Conservation (phyloP, 2,888 invertebrate species). For the Sturmia bella region DNA sequence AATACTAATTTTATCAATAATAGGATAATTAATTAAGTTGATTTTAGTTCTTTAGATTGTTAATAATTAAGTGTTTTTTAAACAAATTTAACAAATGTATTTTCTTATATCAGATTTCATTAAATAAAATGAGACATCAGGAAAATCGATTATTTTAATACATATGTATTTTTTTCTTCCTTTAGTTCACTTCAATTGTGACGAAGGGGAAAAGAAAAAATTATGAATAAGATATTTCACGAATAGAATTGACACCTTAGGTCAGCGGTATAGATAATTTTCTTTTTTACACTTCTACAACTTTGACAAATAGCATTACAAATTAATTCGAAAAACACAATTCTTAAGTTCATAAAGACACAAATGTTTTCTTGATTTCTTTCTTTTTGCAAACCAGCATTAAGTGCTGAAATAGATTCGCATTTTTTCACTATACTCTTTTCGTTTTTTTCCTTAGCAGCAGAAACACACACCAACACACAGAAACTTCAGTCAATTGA, state of each 20-base stretch:
- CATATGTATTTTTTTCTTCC: constrained; percentile 51
- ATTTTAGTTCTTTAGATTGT: background rate
- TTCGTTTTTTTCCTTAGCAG: constrained; percentile 65
- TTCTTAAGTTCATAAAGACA: background rate
- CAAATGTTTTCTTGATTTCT: constrained; percentile 10
- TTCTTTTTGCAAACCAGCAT: constrained; percentile 41
- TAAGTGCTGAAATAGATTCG: constrained; percentile 71
- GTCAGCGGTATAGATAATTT: constrained; percentile 65
- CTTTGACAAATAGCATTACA: constrained; percentile 1
- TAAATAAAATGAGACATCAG: constrained; percentile 65
- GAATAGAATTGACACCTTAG: constrained; percentile 65
- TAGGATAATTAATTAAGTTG: too few species aligned
- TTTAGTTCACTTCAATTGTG: constrained; percentile 38
- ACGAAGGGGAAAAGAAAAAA: constrained; percentile 39
- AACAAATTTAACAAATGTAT: constrained; percentile 21
- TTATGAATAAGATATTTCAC: constrained; percentile 66
- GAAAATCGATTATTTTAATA: constrained; percentile 68
- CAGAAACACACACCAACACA: constrained; percentile 63
- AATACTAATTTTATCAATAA: too few species aligned
- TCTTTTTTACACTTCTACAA: constrained; percentile 33
- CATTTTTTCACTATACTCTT: constrained; percentile 74
- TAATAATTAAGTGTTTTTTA: background rate
- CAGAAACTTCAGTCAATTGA: constrained; percentile 68
- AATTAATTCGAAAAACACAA: constrained; percentile 17
- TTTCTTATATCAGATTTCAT: constrained; percentile 57